phyloP scores from a whole-genome alignment of 2,113 vertebrate genomes.

The Dipodomys ordii region DNA sequence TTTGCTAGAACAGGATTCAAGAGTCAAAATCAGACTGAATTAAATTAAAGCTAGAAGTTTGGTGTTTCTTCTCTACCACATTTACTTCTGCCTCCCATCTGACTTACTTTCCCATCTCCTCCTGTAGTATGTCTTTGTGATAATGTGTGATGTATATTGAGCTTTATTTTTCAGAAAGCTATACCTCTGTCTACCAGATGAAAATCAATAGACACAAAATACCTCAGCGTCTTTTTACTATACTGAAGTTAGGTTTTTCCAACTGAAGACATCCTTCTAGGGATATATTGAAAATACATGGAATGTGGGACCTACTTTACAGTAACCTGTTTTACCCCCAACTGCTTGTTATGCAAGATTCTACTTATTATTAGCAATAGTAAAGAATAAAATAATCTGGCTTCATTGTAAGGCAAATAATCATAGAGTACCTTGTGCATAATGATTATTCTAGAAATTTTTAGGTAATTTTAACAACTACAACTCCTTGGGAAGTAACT shows the following conservation, averaged over 20 bases:
- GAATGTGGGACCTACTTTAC: neutral
- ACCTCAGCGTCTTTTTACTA: neutral
- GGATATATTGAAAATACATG: neutral
- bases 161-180: neutral
- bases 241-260: neutral
- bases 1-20: neutral
- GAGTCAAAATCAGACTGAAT: neutral
- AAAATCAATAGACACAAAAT: neutral
- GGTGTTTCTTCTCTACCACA: neutral
- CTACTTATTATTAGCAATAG: neutral
- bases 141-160: neutral
- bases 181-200: neutral
- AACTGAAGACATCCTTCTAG: neutral
- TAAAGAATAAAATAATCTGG: neutral
- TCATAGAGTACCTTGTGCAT: neutral
- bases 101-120: neutral
- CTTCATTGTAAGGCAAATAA: neutral
- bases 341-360: neutral
- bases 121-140: neutral
- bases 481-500: neutral
- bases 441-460: neutral
- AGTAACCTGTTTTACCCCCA: neutral
- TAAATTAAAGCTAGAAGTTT: neutral
- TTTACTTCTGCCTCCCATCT: neutral
- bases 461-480: neutral